Evolutionary conservation across 2,797 vertebrate genomes (phyloP).

Genomic region (Pampus argenteus): DNA sequence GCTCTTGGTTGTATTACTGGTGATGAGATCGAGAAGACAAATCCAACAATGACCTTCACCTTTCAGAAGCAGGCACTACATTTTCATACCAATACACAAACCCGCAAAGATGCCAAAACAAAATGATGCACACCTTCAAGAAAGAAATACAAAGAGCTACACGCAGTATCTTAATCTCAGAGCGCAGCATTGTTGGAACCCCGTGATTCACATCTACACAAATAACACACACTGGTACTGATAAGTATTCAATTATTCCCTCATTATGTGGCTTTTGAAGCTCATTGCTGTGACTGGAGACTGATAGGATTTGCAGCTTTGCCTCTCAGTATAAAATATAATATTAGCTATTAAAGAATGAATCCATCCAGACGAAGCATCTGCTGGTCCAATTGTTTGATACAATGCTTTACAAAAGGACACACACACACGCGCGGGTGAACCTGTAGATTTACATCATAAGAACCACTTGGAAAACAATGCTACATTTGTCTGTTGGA

Average conservation of each 20-base stretch:
- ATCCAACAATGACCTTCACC: too few species aligned
- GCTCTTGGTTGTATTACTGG: too few species aligned
- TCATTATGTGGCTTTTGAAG: conserved; percentile 70
- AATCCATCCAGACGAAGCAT: conserved; percentile 33
- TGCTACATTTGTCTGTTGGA: conserved; percentile 25
- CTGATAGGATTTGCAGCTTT: conserved; percentile 62
- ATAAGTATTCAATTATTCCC: conserved; percentile 74
- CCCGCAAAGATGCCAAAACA: conserved; percentile 1
- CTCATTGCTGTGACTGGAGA: conserved; percentile 52
- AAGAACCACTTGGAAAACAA: conserved; percentile 46
- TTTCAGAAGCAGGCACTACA: not conserved
- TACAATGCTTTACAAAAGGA: conserved; percentile 61
- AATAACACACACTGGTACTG: conserved; percentile 42
- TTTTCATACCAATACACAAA: not conserved
- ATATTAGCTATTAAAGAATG: conserved; percentile 55
- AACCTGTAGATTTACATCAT: conserved; percentile 61
- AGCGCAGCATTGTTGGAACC: conserved; percentile 23
- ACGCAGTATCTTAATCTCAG: not conserved
- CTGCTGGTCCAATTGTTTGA: conserved; percentile 46
- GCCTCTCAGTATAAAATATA: conserved; percentile 52
- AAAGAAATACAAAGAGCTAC: conserved; percentile 11
- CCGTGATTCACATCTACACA: conserved; percentile 23
- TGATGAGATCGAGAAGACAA: too few species aligned
- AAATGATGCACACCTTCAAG: conserved; percentile 10
- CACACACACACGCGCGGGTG: conserved; percentile 48